These are phyloP conservation scores for Leucoraja erinaceus DNA, from an alignment of 2,113 vertebrate genomes.

Conservation along the genomic window DNA sequence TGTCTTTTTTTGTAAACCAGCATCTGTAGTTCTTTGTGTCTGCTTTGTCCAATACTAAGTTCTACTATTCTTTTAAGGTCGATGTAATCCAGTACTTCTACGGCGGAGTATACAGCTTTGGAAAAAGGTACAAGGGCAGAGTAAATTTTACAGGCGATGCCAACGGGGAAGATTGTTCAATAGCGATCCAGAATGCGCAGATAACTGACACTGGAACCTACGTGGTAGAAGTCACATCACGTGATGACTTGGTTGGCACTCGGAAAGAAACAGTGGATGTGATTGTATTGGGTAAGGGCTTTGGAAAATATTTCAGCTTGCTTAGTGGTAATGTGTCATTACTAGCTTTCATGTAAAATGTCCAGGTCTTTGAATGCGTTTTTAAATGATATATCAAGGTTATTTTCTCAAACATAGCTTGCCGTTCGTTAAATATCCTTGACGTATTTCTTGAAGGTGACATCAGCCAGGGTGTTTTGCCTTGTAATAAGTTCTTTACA, in stretches of 20 bases:
- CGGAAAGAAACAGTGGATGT: conserved; percentile 49
- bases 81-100: conserved; percentile 47
- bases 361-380: background rate
- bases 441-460: background rate
- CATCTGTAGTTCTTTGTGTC: too few relatives aligned
- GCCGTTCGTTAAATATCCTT: background rate
- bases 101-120: background rate
- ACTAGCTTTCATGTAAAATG: background rate
- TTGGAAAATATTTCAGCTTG: background rate
- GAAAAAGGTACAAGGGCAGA: conserved; percentile 51
- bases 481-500: background rate
- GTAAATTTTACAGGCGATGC: conserved; percentile 43
- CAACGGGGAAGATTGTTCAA: conserved; percentile 37
- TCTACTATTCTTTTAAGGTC: conserved; percentile 48
- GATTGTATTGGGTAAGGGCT: conserved; percentile 72
- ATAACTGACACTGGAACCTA: conserved; percentile 69
- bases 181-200: conserved; percentile 58
- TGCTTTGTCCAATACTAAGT: background rate
- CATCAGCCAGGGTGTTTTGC: background rate
- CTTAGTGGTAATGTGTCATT: background rate
- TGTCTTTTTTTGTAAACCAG: too few relatives aligned
- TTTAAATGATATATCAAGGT: background rate
- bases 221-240: conserved; percentile 56
- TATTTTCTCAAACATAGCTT: too few relatives aligned
- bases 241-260: conserved; percentile 47